Evolutionary conservation across 1,140 invertebrate species (phyloP), one percentile per base, ranked within the genome.

Genomic region (Drosophila guanche): DNA sequence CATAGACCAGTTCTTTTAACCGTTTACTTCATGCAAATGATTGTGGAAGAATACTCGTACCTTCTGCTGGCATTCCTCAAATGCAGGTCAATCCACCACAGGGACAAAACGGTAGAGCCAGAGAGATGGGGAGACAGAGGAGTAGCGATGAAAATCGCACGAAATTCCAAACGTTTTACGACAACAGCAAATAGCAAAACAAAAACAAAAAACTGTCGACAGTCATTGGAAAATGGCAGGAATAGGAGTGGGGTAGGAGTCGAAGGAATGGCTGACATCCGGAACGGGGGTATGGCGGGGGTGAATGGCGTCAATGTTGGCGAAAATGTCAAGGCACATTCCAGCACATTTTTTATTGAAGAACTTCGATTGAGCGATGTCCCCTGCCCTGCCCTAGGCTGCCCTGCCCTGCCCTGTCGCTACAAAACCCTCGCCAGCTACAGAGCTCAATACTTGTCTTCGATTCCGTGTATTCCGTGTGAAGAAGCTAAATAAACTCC

Each of bases 301-400:
- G 14, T 40, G 23, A 51, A 48, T 22, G 56, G 51, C 59, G 42
- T 55, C 66, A 73, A 78, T 74, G 68, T 67, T 58, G 75, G 65
- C 76, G 56, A 65, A 61, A 79, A 79, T 81, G 63, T 73, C 47
- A 53, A 63, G 42, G 48, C 76, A 79, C 16, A 80, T 85, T 66
- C 67, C 81, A 85, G 80, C 63, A 69, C 72, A 85, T 68, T 72
- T 79, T 83, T 85, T 85, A 86, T 86, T 77, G 81, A 85, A 55
- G 59, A 47, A 60, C 80, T 73, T 85, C 80, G 81, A 85, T 85
- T 85, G 76, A 83, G 79, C 48, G 58, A 60, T 62, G 55, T 45
- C 47, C 42, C 2, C 25, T 10, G 2, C 16, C 40, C 45, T 5
- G 16, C 7, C n/a, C n/a, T n/a, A n/a, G n/a, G n/a, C 25, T 10